A percentile compares a stretch with the other conserved stretches of the same genome.
Evolutionary conservation across 2,113 vertebrate species (phyloP).

Genomic region (Urocolius indicus): DNA sequence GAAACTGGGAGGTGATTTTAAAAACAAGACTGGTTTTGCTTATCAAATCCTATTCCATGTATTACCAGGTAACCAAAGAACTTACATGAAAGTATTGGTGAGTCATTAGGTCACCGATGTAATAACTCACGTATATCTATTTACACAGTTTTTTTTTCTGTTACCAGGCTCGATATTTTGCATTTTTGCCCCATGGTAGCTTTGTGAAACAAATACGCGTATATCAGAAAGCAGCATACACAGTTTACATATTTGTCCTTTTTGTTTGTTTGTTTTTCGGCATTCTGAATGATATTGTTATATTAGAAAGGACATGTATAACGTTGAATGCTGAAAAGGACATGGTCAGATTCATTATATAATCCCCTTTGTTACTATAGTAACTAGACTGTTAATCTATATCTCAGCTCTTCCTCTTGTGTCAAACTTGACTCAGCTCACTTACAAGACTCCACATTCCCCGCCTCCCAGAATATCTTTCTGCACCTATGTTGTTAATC

Average conservation of each 20-base stretch:
- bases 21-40: background rate
- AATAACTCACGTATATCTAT: background rate
- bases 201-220: background rate
- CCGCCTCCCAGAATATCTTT: accelerated
- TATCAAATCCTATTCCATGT: background rate
- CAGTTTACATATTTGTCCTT: background rate
- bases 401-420: background rate
- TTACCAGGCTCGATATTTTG: background rate
- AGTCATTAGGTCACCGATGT: background rate
- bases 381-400: background rate
- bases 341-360: background rate
- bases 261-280: background rate
- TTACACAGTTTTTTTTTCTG: background rate
- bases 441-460: background rate
- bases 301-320: background rate
- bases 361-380: background rate
- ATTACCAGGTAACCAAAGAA: background rate
- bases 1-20: background rate
- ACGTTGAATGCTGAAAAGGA: background rate
- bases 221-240: background rate
- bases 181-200: background rate
- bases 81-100: background rate
- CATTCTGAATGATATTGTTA: background rate
- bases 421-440: background rate
- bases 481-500: background rate